Conservation (phyloP, 2,888 invertebrate genomes). For the Empis stercorea region DNA sequence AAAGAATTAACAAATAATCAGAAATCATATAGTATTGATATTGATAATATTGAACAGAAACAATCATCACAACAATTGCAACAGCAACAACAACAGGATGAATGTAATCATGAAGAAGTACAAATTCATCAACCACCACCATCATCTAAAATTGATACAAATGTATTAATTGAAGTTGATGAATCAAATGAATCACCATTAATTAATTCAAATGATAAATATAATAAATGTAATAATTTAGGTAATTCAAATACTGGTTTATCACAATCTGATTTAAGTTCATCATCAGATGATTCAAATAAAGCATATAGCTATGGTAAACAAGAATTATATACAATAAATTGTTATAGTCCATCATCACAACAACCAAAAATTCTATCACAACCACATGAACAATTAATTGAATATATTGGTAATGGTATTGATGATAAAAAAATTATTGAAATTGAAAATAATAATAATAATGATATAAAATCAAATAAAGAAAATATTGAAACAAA, state of each 20-base stretch:
- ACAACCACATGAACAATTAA: neutral
- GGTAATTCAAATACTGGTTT: conserved; percentile 59
- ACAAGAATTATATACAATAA: conserved; percentile 62
- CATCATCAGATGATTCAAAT: conserved; percentile 56
- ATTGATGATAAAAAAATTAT: conserved; percentile 13
- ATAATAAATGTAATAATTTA: conserved; percentile 24
- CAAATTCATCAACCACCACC: conserved; percentile 34
- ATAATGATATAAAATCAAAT: conserved; percentile 11
- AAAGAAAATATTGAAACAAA: conserved; percentile 38
- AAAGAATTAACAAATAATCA: conserved; percentile 20
- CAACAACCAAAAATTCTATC: conserved; percentile 23
- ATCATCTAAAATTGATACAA: no score
- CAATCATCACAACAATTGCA: conserved; percentile 10
- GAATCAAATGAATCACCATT: conserved; percentile 22
- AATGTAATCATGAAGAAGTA: conserved; percentile 30
- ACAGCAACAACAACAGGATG: no score
- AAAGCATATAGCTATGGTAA: conserved; percentile 68
- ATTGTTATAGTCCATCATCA: conserved; percentile 43
- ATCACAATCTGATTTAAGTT: conserved; percentile 68
- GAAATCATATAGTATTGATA: conserved; percentile 28
- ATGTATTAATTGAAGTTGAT: conserved; percentile 18
- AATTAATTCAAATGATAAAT: conserved; percentile 7
- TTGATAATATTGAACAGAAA: conserved; percentile 31
- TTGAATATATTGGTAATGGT: neutral
- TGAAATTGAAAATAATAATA: conserved; percentile 16